phyloP scores from a whole-genome alignment of 1,140 invertebrate genomes.

The Ceratina calcarata region DNA sequence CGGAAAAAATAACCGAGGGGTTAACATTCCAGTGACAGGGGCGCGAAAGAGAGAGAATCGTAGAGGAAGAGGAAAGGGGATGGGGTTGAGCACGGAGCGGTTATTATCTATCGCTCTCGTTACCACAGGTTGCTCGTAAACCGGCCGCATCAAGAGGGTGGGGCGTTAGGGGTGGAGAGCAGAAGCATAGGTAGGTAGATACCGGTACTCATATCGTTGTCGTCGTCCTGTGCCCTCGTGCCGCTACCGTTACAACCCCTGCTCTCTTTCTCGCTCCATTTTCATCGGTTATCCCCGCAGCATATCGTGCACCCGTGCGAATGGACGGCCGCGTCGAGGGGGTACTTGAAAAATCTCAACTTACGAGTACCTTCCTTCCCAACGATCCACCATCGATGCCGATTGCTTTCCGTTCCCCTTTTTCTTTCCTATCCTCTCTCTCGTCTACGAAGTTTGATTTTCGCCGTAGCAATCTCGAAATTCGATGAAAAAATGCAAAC shows the following conservation, averaged over 20 bases:
- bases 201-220: constrained; percentile 67
- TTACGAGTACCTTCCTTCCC: constrained; percentile 49
- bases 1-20: constrained; percentile 34
- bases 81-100: constrained; percentile 76
- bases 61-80: constrained; percentile 42
- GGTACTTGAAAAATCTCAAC: constrained; percentile 71
- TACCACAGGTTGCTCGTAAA: constrained; percentile 82
- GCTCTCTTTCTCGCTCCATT: constrained; percentile 42
- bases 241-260: constrained; percentile 37
- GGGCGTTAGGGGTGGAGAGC: constrained; percentile 62
- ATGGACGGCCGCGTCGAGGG: constrained; percentile 73
- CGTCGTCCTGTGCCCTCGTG: constrained; percentile 65
- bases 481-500: neutral
- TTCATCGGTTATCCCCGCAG: constrained; percentile 67
- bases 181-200: constrained; percentile 73
- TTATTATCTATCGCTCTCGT: constrained; percentile 82
- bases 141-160: constrained; percentile 75
- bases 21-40: constrained; percentile 1
- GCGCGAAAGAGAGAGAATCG: constrained; percentile 13
- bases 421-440: neutral
- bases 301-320: constrained; percentile 71
- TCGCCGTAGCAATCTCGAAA: neutral
- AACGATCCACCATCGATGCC: constrained; percentile 33
- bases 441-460: no score
- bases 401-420: constrained; percentile 26